Conservation (phyloP, 2,797 vertebrate genomes). For the Protosalanx chinensis region DNA sequence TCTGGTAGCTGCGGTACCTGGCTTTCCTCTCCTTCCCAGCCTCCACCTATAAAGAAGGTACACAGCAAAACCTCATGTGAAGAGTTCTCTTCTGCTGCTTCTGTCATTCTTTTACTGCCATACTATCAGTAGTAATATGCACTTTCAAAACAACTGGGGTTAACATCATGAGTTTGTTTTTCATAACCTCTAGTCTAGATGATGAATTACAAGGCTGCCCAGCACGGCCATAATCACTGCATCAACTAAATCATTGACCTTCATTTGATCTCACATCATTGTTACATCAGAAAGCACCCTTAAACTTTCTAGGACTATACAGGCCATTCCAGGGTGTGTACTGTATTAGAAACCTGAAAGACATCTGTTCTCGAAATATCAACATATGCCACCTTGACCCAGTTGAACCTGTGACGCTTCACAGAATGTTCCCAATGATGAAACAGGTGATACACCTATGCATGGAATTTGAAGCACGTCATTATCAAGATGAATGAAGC, state of each 20-base stretch:
- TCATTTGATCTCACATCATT: no score
- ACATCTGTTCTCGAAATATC: background rate
- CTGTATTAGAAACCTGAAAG: no score
- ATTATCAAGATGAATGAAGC: background rate
- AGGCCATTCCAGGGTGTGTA: background rate
- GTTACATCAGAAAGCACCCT: no score
- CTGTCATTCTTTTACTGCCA: no score
- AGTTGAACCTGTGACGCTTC: constrained; percentile 8
- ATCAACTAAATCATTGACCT: background rate
- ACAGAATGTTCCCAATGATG: background rate
- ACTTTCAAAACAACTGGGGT: no score
- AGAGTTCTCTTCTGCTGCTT: background rate
- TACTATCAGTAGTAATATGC: no score
- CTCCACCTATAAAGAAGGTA: constrained; percentile 74
- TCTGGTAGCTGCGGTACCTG: constrained; percentile 73
- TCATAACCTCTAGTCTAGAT: no score
- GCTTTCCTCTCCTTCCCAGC: constrained; percentile 71
- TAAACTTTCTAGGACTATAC: background rate
- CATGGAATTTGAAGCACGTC: background rate
- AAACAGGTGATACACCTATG: constrained; percentile 28
- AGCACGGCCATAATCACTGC: background rate
- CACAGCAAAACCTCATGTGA: background rate
- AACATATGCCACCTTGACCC: constrained; percentile 9
- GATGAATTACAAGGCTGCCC: no score
- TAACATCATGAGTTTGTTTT: no score